Evolutionary conservation across 1,140 invertebrate genomes (phyloP).

Genomic region (Eufriesea mexicana): DNA sequence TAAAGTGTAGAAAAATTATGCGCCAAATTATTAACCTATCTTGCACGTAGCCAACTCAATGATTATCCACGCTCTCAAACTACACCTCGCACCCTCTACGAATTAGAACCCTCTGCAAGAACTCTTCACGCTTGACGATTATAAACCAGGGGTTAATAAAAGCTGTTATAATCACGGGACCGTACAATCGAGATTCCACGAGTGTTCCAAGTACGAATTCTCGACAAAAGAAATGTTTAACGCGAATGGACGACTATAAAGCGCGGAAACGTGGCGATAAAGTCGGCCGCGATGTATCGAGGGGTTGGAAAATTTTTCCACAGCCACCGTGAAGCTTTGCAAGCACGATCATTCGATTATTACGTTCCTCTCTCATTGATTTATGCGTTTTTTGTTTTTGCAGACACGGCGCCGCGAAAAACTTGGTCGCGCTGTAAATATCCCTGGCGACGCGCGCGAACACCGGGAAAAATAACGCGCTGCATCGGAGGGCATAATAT

Average conservation of each 20-base stretch:
- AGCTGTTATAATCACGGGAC: background rate
- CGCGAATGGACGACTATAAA: background rate
- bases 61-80: no score
- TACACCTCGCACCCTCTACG: no score
- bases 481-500: background rate
- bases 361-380: background rate
- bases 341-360: slow-evolving; percentile 12
- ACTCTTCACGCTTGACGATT: no score
- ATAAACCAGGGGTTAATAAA: background rate
- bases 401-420: background rate
- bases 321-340: background rate
- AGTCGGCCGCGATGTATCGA: background rate
- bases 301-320: background rate
- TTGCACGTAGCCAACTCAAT: no score
- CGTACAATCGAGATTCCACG: background rate
- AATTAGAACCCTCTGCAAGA: background rate
- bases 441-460: background rate
- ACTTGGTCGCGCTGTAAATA: slow-evolving; percentile 9
- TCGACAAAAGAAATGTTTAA: no score
- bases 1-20: no score
- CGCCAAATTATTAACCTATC: no score
- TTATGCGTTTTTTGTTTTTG: slow-evolving; percentile 23
- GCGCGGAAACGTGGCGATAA: background rate
- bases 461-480: background rate
- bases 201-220: background rate